Evolutionary conservation across 2,113 vertebrate genomes (phyloP).

Genomic region (Etheostoma spectabile): DNA sequence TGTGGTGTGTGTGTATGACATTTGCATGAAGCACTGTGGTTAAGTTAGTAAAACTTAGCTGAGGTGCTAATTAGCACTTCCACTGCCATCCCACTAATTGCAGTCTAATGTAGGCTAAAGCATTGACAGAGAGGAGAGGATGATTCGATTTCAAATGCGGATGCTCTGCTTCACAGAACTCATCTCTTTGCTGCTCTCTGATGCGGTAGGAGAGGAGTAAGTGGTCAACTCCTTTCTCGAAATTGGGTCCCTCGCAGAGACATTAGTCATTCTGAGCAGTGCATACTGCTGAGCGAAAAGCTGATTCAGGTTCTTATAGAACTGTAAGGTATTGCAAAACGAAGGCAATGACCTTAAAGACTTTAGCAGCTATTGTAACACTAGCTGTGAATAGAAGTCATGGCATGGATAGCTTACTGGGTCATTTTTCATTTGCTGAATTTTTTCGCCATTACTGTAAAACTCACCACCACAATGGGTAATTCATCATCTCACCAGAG

Average conservation of each 20-base stretch:
- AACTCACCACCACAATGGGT: constrained; percentile 34
- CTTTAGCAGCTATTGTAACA: constrained; percentile 55
- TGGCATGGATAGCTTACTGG: constrained; percentile 33
- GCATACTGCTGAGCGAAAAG: constrained; percentile 55
- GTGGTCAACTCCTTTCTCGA: constrained; percentile 45
- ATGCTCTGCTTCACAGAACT: constrained; percentile 29
- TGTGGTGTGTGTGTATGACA: constrained; percentile 34
- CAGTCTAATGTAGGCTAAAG: constrained; percentile 21
- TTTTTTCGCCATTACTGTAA: constrained; percentile 46
- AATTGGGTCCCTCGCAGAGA: constrained; percentile 18
- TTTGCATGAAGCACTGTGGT: constrained; percentile 42
- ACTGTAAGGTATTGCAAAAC: constrained; percentile 52
- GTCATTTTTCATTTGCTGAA: constrained; percentile 71
- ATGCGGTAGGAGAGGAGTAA: constrained; percentile 38
- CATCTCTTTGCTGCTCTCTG: constrained; percentile 24
- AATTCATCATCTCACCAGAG: constrained; percentile 58
- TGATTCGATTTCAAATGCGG: constrained; percentile 20
- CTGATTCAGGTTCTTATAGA: constrained; percentile 69
- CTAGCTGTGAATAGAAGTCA: constrained; percentile 27
- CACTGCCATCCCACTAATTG: constrained; percentile 59
- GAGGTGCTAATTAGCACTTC: constrained; percentile 64
- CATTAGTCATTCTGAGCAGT: constrained; percentile 64
- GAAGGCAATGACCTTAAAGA: constrained; percentile 63
- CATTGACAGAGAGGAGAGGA: constrained; percentile 15
- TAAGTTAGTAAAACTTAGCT: constrained; percentile 40